phyloP scores from a whole-genome alignment of 2,113 vertebrate genomes.

The Tachysurus fulvidraco region DNA sequence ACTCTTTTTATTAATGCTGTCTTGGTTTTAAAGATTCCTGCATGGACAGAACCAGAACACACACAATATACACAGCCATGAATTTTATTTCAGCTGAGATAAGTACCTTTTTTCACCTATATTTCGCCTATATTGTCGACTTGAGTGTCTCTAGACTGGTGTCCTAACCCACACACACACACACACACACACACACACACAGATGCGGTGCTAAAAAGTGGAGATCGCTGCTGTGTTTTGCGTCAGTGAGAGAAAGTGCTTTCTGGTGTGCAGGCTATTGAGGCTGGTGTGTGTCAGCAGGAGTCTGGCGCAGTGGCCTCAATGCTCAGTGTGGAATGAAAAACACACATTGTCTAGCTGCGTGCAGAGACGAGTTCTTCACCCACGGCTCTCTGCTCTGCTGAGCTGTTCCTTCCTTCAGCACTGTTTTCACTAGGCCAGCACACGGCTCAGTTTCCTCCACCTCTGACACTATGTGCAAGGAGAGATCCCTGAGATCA shows the following conservation, averaged over 20 bases:
- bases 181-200: constrained; percentile 6
- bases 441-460: constrained; percentile 15
- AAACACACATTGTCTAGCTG: constrained; percentile 46
- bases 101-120: background rate
- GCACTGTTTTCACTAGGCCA: constrained; percentile 32
- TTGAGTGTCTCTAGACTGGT: background rate
- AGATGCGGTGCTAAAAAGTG: background rate
- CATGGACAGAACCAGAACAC: background rate
- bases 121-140: background rate
- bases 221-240: constrained; percentile 24
- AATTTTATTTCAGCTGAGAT: background rate
- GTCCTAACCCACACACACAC: background rate
- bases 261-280: constrained; percentile 14
- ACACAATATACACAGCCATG: background rate
- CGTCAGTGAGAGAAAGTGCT: background rate
- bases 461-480: constrained; percentile 30
- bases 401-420: constrained; percentile 37
- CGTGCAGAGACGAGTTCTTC: constrained; percentile 14
- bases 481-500: constrained; percentile 32
- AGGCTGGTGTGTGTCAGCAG: constrained; percentile 35
- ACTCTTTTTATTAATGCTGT: constrained; percentile 4
- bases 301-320: constrained; percentile 15
- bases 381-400: constrained; percentile 41
- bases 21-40: constrained; percentile 18
- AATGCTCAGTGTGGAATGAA: constrained; percentile 17